Evolutionary conservation across 37 sponge, comb jelly and placozoan species (phyloP), one percentile per base, ranked within the genome.

Genomic region (Aplysina aerophoba): DNA sequence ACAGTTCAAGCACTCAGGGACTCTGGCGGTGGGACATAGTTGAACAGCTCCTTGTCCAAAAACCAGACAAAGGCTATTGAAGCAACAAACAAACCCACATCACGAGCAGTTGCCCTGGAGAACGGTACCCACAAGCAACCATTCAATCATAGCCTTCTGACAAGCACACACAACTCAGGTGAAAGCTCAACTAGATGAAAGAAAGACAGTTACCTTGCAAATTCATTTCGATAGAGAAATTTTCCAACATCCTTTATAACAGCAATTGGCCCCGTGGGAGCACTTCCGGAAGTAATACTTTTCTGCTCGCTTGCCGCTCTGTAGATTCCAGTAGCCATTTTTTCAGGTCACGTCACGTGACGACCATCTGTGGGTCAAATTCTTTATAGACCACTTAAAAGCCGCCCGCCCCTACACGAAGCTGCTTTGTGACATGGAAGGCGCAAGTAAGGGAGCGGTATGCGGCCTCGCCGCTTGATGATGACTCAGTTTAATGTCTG

Each of bases 61-160:
- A 40, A 75, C 78, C 78, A 75, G 11, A 75, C 41, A 14, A 75
- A 31, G 1, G n/a, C 78, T 19, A 75, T 41, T 24, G 78, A 75
- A 53, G 78, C 78, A 5, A 55, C 53, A 41, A 75, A 75, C 53
- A 75, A 41, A 1, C 78, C 78, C 1, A 75, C 78, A 75, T 75
- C 78, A 40, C 78, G 37, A 5, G 39, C 25, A 4, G 39, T 44
- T 36, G 54, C 78, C 53, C 78, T 75, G 12, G 53, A 40, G 1
- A 75, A 34, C 1, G 37, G 35, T 3, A 44, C 50, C 64, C 2
- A 6, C 28, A 62, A 4, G 59, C 59, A 58, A 13, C 11, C 64
- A 62, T 6, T n/a, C 11, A 13, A 62, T 5, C 24, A n/a, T 11
- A 14, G 4, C 6, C 50, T 44, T 11, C 6, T 8, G 3, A 44